Conservation (phyloP, 2,113 vertebrate species). For the Rhinogobius similis region DNA sequence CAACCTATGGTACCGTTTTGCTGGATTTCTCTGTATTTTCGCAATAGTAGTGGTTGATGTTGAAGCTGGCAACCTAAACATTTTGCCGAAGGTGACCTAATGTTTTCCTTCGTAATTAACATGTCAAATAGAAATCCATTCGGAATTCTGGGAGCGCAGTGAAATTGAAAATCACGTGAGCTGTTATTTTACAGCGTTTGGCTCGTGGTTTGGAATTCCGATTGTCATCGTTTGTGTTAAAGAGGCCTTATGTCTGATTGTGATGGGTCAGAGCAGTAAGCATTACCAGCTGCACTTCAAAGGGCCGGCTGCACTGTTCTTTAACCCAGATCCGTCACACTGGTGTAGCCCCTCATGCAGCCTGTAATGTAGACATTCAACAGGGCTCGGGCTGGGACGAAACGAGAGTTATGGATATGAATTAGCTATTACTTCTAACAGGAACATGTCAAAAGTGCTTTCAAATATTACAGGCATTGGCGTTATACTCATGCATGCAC, state of each 20-base stretch:
- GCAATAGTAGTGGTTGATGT: too few relatives aligned
- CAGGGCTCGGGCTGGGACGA: slow-evolving; percentile 56
- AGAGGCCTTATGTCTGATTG: slow-evolving; percentile 55
- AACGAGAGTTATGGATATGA: slow-evolving; percentile 49
- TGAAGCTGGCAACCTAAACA: neutral
- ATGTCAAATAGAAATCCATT: slow-evolving; percentile 24
- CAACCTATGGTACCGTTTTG: neutral
- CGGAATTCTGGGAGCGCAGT: slow-evolving; percentile 36
- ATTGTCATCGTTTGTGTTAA: slow-evolving; percentile 71
- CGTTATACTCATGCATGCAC: neutral
- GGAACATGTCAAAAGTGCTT: slow-evolving; percentile 36
- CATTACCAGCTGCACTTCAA: slow-evolving; percentile 77
- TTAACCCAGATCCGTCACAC: slow-evolving; percentile 69
- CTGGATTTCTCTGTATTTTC: too few relatives aligned
- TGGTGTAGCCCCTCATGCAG: slow-evolving; percentile 57
- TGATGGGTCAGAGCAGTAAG: slow-evolving; percentile 67
- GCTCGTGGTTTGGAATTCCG: slow-evolving; percentile 74
- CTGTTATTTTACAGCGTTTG: slow-evolving; percentile 72
- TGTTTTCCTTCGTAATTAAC: slow-evolving; percentile 46
- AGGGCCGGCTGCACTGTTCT: slow-evolving; percentile 60
- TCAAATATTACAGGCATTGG: neutral
- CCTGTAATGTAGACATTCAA: slow-evolving; percentile 69
- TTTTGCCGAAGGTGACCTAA: slow-evolving; percentile 20
- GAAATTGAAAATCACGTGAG: slow-evolving; percentile 44
- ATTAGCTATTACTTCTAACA: slow-evolving; percentile 44